These are phyloP conservation scores for Ophion ellenae DNA, from an alignment of 2,888 invertebrate genomes.

Conservation along the genomic window DNA sequence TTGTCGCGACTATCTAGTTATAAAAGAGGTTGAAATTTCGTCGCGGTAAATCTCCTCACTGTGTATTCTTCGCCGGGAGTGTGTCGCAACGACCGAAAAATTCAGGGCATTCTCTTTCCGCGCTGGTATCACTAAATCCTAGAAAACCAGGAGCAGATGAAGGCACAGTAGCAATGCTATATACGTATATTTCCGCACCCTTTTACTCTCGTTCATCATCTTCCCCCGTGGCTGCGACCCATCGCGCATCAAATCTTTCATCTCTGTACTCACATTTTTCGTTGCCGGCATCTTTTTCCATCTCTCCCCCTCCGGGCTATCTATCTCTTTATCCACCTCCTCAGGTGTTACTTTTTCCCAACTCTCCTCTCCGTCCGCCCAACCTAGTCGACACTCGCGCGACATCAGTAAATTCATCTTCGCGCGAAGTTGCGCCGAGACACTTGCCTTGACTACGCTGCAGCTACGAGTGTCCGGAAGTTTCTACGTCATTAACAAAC, in stretches of 20 bases:
- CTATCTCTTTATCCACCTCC: constrained; percentile 18
- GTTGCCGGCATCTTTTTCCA: constrained; percentile 11
- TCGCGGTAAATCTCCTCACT: constrained; percentile 33
- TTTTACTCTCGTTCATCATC: constrained; percentile 29
- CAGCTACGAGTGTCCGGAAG: not conserved
- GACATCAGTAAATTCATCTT: not conserved
- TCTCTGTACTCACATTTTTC: constrained; percentile 45
- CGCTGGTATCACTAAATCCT: constrained; percentile 9
- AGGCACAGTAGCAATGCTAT: not conserved
- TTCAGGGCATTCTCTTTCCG: constrained; percentile 25
- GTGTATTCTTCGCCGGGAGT: not conserved
- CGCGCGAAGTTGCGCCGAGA: not conserved
- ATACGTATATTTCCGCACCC: not conserved
- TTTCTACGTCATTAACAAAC: not conserved
- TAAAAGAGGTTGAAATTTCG: constrained; percentile 42
- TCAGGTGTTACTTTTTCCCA: constrained; percentile 5
- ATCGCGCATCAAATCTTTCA: constrained; percentile 44
- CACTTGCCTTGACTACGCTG: not conserved
- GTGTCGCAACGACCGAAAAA: constrained; percentile 36
- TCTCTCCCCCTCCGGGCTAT: not conserved
- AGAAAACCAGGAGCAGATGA: constrained; percentile 9
- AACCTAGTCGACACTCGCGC: not conserved
- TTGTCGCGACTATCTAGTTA: constrained; percentile 18
- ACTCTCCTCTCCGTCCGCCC: not conserved
- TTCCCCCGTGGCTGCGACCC: not conserved